Evolutionary conservation across 2,113 vertebrate genomes (phyloP), one percentile per base, ranked within the genome.

Genomic region (Myanophis thanlyinensis): DNA sequence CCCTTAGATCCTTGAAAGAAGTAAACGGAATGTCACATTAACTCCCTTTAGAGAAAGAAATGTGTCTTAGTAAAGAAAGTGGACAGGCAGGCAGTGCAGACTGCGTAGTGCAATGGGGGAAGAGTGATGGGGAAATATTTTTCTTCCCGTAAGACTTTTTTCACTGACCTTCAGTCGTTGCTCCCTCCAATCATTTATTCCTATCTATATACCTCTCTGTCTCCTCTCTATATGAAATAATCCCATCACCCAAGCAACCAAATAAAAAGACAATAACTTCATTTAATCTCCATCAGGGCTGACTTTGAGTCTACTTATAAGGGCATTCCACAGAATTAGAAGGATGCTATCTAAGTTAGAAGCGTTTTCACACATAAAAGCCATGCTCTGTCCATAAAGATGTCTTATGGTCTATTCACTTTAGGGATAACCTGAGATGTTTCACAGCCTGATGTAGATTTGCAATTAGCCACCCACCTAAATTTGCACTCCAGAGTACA

Each of bases 1-100:
- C 89, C 48, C 89, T 88, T 87, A 52, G 91, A 88, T 90, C 86
- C 62, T 90, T 85, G 89, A 86, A 85, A 87, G 73, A 91, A 93
- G 48, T 15, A 22, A 91, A 48, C 52, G 62, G 87, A 47, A 92
- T 40, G n/a, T 23, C 80, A 53, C 51, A 49, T 67, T 59, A 52
- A 44, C 73, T 80, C 35, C 5, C 8, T 86, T 30, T 9, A 25
- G 46, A 7, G n/a, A 53, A 84, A 73, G 30, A 88, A 54, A 9
- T 18, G 7, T 47, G n/a, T 2, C n/a, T 49, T 18, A 30, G 30
- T 15, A 46, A 53, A 44, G 49, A 84, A 93, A 80, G 86, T n/a
- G 48, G 90, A 53, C 48, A 49, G 52, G 52, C n/a, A 88, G 46
- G 51, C n/a, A 56, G 46, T 62, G 54, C 20, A 27, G 90, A 10